Evolutionary conservation across 37 sponge, comb jelly and placozoan genomes (phyloP).

Genomic region (Ianthella basta): DNA sequence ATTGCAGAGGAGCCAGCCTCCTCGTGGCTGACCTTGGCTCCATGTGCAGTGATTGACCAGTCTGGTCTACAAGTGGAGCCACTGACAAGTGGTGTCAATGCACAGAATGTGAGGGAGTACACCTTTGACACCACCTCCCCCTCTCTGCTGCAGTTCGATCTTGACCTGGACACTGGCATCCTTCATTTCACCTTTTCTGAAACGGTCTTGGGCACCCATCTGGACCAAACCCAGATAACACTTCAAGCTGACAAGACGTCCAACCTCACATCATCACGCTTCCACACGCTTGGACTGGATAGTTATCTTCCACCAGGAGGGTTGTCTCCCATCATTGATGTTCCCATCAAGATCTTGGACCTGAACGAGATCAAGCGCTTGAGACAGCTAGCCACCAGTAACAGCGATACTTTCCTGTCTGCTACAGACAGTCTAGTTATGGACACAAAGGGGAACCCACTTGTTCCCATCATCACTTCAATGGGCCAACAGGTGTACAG

Average conservation of each 20-base stretch:
- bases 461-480: constrained; percentile 34
- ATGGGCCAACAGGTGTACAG: constrained; percentile 51
- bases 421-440: constrained; percentile 35
- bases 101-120: constrained; percentile 55
- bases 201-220: constrained; percentile 56
- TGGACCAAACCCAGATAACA: constrained; percentile 58
- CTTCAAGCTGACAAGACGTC: constrained; percentile 40
- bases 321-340: constrained; percentile 21
- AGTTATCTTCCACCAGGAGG: constrained; percentile 19
- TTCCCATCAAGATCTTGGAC: constrained; percentile 49
- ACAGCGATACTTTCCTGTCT: constrained; percentile 63
- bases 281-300: constrained; percentile 44
- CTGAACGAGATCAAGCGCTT: constrained; percentile 74
- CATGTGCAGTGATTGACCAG: constrained; percentile 76
- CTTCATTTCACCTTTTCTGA: constrained; percentile 77
- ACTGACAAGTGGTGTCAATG: constrained; percentile 22
- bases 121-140: constrained; percentile 66
- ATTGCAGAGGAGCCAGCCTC: constrained; percentile 47
- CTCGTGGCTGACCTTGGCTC: constrained; percentile 58
- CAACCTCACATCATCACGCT: background rate
- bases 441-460: constrained; percentile 68
- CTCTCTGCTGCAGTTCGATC: constrained; percentile 64
- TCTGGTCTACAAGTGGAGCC: constrained; percentile 35
- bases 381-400: constrained; percentile 53
- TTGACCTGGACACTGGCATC: constrained; percentile 66